phyloP scores from a whole-genome alignment of 2,888 invertebrate species.

The Drosophila neotestacea region DNA sequence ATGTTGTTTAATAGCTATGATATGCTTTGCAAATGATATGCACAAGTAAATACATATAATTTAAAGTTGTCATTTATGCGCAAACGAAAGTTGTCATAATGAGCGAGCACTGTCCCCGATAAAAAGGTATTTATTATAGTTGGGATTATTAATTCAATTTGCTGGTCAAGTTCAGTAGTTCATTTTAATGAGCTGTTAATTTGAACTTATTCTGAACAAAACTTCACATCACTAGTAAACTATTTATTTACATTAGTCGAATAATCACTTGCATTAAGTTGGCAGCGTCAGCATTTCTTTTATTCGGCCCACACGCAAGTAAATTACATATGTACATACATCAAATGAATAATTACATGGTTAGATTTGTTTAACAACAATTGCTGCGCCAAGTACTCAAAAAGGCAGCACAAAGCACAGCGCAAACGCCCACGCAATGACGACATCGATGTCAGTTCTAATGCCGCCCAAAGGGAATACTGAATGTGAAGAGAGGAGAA shows the following conservation, averaged over 20 bases:
- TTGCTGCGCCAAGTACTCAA: conserved; percentile 35
- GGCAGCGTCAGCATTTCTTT: conserved; percentile 19
- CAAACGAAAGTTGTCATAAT: conserved; percentile 52
- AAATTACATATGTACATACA: conserved; percentile 37
- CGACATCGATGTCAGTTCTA: conserved; percentile 41
- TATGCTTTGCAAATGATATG: conserved; percentile 51
- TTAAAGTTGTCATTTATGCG: conserved; percentile 27
- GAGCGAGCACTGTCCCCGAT: background rate
- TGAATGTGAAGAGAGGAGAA: background rate
- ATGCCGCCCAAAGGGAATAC: conserved; percentile 14
- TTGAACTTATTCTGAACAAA: no score
- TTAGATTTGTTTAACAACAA: conserved; percentile 49
- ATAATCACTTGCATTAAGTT: conserved; percentile 25
- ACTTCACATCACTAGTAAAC: background rate
- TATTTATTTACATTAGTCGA: background rate
- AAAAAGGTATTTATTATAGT: no score
- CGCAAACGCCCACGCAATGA: conserved; percentile 62
- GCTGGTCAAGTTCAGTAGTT: no score
- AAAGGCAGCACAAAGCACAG: conserved; percentile 63
- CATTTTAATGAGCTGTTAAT: no score
- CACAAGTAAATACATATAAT: conserved; percentile 12
- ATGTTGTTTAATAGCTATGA: conserved; percentile 39
- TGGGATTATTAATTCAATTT: no score
- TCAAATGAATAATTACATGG: conserved; percentile 65
- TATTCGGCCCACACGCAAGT: conserved; percentile 38